Conservation (phyloP, 2,888 invertebrate species). For the Diadegma fenestrale region DNA sequence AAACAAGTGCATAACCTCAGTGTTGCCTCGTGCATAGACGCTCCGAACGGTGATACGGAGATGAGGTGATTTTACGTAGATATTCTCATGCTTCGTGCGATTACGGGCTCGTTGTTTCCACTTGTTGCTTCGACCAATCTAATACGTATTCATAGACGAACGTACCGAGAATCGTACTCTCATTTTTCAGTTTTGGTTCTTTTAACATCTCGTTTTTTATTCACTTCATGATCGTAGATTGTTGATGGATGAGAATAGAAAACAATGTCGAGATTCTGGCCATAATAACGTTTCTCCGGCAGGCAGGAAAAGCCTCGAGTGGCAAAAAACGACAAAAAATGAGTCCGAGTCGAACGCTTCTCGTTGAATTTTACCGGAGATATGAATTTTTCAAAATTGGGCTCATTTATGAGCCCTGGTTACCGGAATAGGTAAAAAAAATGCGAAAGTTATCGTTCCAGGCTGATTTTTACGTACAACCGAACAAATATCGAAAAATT, state of each 20-base stretch:
- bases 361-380: no score
- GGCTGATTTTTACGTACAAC: no score
- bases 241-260: not conserved
- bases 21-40: constrained; percentile 14
- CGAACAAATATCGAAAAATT: no score
- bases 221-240: not conserved
- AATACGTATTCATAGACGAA: constrained; percentile 66
- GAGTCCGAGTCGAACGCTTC: no score
- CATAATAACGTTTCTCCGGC: not conserved
- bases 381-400: no score
- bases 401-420: no score
- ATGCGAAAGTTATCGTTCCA: no score
- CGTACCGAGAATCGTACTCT: constrained; percentile 30
- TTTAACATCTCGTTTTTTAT: not conserved
- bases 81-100: constrained; percentile 56
- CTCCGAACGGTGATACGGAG: constrained; percentile 36
- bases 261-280: not conserved
- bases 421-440: no score
- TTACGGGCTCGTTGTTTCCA: constrained; percentile 70
- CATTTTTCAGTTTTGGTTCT: constrained; percentile 21
- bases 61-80: constrained; percentile 64
- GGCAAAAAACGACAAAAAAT: no score
- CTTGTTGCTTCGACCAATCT: constrained; percentile 70
- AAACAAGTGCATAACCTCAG: constrained; percentile 30
- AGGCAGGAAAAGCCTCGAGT: not conserved